A percentile compares a stretch with the other conserved stretches of the same genome.
phyloP scores from a whole-genome alignment of 2,888 invertebrate species.

The Mellilla xanthometata region DNA sequence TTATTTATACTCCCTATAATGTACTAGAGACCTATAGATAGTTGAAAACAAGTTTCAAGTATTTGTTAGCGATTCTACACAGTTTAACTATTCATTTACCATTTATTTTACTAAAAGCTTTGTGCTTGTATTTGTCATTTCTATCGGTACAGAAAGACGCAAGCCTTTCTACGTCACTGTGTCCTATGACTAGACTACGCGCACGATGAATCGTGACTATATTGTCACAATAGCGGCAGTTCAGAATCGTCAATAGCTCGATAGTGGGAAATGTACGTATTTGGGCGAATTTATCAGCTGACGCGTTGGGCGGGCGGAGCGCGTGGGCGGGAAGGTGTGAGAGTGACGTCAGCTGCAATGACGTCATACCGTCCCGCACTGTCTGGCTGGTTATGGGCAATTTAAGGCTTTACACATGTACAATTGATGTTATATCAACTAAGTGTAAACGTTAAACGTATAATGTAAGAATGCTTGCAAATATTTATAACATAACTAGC shows the following conservation, averaged over 20 bases:
- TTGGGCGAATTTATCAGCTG: slow-evolving; percentile 53
- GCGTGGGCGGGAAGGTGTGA: slow-evolving; percentile 47
- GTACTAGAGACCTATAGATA: too few species aligned
- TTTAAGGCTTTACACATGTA: slow-evolving; percentile 1
- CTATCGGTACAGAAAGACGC: neutral
- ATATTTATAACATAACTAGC: too few species aligned
- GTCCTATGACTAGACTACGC: neutral
- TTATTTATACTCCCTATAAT: too few species aligned
- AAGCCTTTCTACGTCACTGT: slow-evolving; percentile 2
- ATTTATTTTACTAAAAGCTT: too few species aligned
- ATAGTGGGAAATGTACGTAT: slow-evolving; percentile 27
- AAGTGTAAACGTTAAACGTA: too few species aligned
- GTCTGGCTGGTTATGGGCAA: slow-evolving; percentile 19
- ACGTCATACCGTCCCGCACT: slow-evolving; percentile 58
- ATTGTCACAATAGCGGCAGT: slow-evolving; percentile 9
- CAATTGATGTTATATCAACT: slow-evolving; percentile 14
- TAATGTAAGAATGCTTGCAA: too few species aligned
- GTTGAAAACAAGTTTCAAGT: too few species aligned
- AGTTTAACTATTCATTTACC: too few species aligned
- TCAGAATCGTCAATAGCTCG: slow-evolving; percentile 19
- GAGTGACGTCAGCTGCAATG: slow-evolving; percentile 50
- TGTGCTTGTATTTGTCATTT: too few species aligned
- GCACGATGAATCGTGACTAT: neutral
- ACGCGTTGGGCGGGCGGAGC: slow-evolving; percentile 29
- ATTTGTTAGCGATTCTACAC: too few species aligned